Base-by-base conservation (phyloP, 2,797 vertebrate species). In the Hydrolagus colliei region DNA sequence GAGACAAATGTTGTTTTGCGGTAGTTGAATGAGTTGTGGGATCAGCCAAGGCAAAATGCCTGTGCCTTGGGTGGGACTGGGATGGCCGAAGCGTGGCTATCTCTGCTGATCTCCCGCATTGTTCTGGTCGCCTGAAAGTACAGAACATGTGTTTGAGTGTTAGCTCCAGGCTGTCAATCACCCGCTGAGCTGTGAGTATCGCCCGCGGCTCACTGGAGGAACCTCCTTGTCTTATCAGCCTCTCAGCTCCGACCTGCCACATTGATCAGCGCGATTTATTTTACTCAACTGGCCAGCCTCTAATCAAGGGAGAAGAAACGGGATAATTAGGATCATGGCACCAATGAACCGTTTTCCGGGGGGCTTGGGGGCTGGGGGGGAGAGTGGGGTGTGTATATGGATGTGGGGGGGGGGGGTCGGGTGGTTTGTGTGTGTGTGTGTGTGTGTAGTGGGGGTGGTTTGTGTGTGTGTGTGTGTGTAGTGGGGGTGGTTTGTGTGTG, bases 151-250 rank as follows among this genome's bases (percentile, higher is more conserved):
- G 91, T 91, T 92, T 91, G 90, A 91, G 89, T 92, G 91, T 92
- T 90, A 90, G 89, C 88, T 89, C 87, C 89, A 91, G 90, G 89
- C 90, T 91, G 92, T 91, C 91, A 91, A 90, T 91, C 91, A 91
- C 90, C 92, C 88, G 89, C 91, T 90, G 90, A 88, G 91, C 89
- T 88, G 90, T 80, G 89, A 90, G 89, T 87, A 86, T 89, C 88
- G 90, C 89, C 90, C 90, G 87, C 62, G 90, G 90, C 90, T 86
- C 88, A 88, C 87, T 87, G 87, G 86, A 77, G 86, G 89, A 88
- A 88, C 88, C 88, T 89, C 88, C 86, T 86, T 82, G 86, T 87
- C 89, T 90, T 89, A 89, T 89, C 89, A 90, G 89, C 90, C 89
- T 90, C 89, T 88, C 87, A 86, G 87, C 89, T 88, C 88, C 88